Evolutionary conservation across 2,113 vertebrate species (phyloP).

Genomic region (Pollimyrus isidori): DNA sequence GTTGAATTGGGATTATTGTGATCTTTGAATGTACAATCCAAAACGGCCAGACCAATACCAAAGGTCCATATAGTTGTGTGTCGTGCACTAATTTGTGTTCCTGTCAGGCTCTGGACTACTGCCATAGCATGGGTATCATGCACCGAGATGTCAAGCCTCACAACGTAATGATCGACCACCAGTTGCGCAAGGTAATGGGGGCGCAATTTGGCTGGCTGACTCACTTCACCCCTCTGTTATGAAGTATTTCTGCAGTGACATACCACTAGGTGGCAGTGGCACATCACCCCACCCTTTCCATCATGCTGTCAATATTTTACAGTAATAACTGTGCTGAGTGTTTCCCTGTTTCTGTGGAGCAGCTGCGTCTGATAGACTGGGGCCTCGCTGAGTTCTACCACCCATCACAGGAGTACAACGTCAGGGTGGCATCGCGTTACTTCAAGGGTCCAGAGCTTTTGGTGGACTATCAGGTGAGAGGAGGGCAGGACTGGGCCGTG

Average conservation of each 20-base stretch:
- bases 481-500: background rate
- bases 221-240: background rate
- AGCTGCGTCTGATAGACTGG: slow-evolving; percentile 98
- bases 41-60: background rate
- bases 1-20: background rate
- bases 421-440: slow-evolving; percentile 93
- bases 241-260: background rate
- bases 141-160: slow-evolving; percentile 97
- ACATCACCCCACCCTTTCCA: background rate
- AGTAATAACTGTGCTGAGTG: slow-evolving; percentile 2
- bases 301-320: slow-evolving; percentile 24
- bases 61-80: background rate
- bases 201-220: background rate
- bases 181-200: slow-evolving; percentile 83
- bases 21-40: background rate
- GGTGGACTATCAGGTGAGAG: slow-evolving; percentile 91
- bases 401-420: slow-evolving; percentile 97
- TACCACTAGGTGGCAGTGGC: background rate
- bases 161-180: slow-evolving; percentile 99
- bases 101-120: slow-evolving; percentile 93
- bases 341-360: slow-evolving; percentile 35
- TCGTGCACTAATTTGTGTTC: slow-evolving; percentile 10
- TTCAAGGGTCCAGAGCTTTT: slow-evolving; percentile 98
- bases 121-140: slow-evolving; percentile 99
- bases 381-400: slow-evolving; percentile 98